Evolutionary conservation across 2,797 vertebrate genomes (phyloP).

Genomic region (Aplochiton taeniatus): DNA sequence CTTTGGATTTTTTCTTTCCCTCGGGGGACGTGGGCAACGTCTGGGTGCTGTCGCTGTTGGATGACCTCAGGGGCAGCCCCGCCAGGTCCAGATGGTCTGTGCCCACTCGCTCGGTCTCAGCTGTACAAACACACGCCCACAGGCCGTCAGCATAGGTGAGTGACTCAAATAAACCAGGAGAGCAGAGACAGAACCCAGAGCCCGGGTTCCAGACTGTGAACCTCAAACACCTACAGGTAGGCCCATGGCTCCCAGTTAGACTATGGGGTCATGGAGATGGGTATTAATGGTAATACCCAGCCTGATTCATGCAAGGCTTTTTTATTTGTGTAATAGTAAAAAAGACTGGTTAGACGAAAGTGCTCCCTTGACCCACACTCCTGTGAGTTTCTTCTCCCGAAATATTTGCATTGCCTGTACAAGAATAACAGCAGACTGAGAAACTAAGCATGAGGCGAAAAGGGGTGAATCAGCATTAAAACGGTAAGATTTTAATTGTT

Average conservation of each 20-base stretch:
- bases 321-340: too few species aligned
- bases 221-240: slow-evolving; percentile 25
- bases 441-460: too few species aligned
- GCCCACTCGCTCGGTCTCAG: slow-evolving; percentile 87
- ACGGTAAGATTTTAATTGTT: too few species aligned
- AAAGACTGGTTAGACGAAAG: too few species aligned
- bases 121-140: slow-evolving; percentile 70
- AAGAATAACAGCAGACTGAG: too few species aligned
- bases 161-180: neutral
- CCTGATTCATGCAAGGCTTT: slow-evolving; percentile 48
- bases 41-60: slow-evolving; percentile 79
- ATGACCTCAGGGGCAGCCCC: slow-evolving; percentile 78
- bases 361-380: too few species aligned
- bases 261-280: slow-evolving; percentile 23
- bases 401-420: too few species aligned
- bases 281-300: slow-evolving; percentile 3
- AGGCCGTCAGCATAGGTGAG: slow-evolving; percentile 14
- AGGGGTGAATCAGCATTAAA: too few species aligned
- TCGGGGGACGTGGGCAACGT: slow-evolving; percentile 86
- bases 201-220: slow-evolving; percentile 5
- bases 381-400: too few species aligned
- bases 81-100: slow-evolving; percentile 90
- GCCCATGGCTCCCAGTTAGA: slow-evolving; percentile 30
- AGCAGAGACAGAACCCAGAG: slow-evolving; percentile 9
- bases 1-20: slow-evolving; percentile 90